Percentiles rank a stretch among this genome's conserved stretches.
phyloP scores from a whole-genome alignment of 2,888 invertebrate species.

The Calephelis perditalis region DNA sequence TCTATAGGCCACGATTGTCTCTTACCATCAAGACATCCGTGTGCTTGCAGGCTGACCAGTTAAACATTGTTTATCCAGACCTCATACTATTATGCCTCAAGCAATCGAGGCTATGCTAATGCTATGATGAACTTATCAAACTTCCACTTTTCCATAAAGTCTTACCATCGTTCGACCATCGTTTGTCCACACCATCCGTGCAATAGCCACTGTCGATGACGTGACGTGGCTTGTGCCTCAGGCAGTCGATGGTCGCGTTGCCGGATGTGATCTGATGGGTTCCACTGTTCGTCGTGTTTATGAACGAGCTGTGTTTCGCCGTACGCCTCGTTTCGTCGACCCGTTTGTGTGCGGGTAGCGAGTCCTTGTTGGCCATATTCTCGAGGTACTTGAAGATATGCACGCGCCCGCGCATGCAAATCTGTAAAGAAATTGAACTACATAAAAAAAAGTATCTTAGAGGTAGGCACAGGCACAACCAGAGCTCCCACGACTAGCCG shows the following conservation, averaged over 20 bases:
- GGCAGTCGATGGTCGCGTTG: conserved; percentile 69
- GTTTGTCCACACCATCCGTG: conserved; percentile 89
- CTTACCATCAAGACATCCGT: too few species aligned
- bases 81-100: too few species aligned
- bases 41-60: too few species aligned
- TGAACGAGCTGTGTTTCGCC: conserved; percentile 62
- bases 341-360: conserved; percentile 66
- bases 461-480: too few species aligned
- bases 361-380: conserved; percentile 87
- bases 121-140: too few species aligned
- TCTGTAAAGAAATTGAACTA: conserved; percentile 62
- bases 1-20: too few species aligned
- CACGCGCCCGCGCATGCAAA: conserved; percentile 94
- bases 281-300: conserved; percentile 47
- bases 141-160: neutral
- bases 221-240: conserved; percentile 77
- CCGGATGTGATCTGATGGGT: conserved; percentile 63
- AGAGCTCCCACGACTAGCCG: too few species aligned
- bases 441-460: too few species aligned
- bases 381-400: conserved; percentile 97
- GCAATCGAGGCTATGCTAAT: too few species aligned
- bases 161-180: conserved; percentile 90
- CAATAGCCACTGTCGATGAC: conserved; percentile 94
- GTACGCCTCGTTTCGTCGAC: conserved; percentile 69
- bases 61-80: too few species aligned